Conservation (phyloP, 2,113 vertebrate species). For the Mixornis gularis region DNA sequence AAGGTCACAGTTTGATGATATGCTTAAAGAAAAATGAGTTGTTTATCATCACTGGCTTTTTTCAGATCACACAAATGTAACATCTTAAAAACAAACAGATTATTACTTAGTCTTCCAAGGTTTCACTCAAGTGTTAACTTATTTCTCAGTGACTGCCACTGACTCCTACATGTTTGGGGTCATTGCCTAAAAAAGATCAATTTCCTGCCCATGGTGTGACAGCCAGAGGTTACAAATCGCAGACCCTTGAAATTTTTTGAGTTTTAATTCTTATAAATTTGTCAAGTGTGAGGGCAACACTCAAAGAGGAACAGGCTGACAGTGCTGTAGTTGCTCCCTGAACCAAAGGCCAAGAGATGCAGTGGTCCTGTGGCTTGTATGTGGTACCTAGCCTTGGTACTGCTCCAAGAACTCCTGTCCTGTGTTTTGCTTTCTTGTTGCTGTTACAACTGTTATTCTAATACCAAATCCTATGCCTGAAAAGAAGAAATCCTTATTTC, state of each 20-base stretch:
- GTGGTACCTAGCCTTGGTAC: not conserved
- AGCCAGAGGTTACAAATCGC: not conserved
- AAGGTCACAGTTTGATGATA: not conserved
- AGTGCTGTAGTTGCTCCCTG: not conserved
- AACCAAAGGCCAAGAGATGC: not conserved
- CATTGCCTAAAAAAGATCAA: not conserved
- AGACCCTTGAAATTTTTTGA: not conserved
- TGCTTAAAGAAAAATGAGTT: not conserved
- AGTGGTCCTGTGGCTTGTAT: not conserved
- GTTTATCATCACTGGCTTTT: not conserved
- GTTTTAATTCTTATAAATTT: not conserved
- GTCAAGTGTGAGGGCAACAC: not conserved
- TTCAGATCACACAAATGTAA: not conserved
- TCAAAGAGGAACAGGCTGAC: not conserved
- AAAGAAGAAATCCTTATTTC: not conserved
- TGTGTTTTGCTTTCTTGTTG: not conserved
- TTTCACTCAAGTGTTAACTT: not conserved
- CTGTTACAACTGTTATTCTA: not conserved
- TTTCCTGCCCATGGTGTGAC: accelerated
- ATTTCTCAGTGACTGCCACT: not conserved
- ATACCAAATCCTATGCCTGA: not conserved
- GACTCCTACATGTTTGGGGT: not conserved
- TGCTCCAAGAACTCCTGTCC: not conserved
- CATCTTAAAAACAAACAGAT: not conserved
- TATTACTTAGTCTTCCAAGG: not conserved